These are phyloP conservation scores for Anticlea derivata DNA, from an alignment of 2,888 invertebrate species.

Conservation along the genomic window DNA sequence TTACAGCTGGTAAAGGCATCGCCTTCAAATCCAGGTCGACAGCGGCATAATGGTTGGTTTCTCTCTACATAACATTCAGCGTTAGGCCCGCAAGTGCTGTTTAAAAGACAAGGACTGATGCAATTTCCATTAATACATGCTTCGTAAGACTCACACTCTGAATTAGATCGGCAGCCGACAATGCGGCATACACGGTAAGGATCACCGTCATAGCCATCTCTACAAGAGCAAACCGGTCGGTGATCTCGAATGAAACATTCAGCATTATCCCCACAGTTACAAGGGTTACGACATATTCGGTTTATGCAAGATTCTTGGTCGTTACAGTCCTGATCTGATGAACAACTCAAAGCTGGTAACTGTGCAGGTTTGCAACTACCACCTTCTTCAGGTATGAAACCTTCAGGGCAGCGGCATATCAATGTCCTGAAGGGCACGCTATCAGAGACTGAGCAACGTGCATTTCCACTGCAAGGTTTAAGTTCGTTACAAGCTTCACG, in stretches of 20 bases:
- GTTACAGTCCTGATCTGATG: constrained; percentile 90
- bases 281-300: constrained; percentile 93
- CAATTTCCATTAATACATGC: constrained; percentile 94
- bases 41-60: constrained; percentile 90
- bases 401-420: constrained; percentile 94
- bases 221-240: constrained; percentile 93
- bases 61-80: constrained; percentile 91
- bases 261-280: constrained; percentile 93
- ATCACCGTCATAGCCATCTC: constrained; percentile 93
- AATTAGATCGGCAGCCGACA: constrained; percentile 92
- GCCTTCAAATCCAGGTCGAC: constrained; percentile 91
- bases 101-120: constrained; percentile 92
- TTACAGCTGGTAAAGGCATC: constrained; percentile 89
- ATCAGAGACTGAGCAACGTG: constrained; percentile 92
- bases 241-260: constrained; percentile 92
- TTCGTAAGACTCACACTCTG: constrained; percentile 92
- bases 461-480: constrained; percentile 89
- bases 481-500: constrained; percentile 90
- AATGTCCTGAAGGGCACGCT: constrained; percentile 94
- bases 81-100: constrained; percentile 91
- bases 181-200: constrained; percentile 91
- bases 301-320: constrained; percentile 93
- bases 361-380: constrained; percentile 90
- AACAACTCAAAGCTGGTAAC: constrained; percentile 89
- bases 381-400: constrained; percentile 91